Conservation (phyloP, 2,888 invertebrate species). For the Reticulitermes lucifugus region DNA sequence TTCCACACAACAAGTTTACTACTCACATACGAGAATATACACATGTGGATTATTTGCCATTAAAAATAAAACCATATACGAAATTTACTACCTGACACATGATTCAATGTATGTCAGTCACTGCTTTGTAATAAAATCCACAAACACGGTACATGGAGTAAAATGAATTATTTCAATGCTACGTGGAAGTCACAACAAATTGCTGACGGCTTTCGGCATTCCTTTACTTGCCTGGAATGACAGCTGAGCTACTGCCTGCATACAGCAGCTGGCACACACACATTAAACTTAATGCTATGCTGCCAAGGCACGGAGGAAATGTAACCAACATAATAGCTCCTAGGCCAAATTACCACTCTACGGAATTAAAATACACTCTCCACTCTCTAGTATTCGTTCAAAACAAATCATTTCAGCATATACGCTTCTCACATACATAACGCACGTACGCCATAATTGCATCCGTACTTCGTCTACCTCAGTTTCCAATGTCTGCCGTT, state of each 20-base stretch:
- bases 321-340: neutral
- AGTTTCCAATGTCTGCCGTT: slow-evolving; percentile 61
- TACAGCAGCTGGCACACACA: neutral
- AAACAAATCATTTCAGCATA: neutral
- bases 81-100: no score
- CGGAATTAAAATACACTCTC: neutral
- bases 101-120: no score
- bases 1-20: no score
- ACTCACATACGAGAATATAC: no score
- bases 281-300: neutral
- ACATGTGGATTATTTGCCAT: no score
- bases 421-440: no score
- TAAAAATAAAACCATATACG: no score
- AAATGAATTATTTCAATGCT: no score
- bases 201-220: no score
- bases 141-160: no score
- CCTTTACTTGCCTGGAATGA: slow-evolving; percentile 10
- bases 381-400: neutral
- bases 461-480: slow-evolving; percentile 20
- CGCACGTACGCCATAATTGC: neutral
- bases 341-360: neutral
- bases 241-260: neutral
- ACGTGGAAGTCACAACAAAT: no score
- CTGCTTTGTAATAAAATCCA: no score
- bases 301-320: neutral